Percentiles rank a stretch among this genome's conserved stretches.
phyloP scores from a whole-genome alignment of 2,113 vertebrate genomes.

The Oryzias melastigma region DNA sequence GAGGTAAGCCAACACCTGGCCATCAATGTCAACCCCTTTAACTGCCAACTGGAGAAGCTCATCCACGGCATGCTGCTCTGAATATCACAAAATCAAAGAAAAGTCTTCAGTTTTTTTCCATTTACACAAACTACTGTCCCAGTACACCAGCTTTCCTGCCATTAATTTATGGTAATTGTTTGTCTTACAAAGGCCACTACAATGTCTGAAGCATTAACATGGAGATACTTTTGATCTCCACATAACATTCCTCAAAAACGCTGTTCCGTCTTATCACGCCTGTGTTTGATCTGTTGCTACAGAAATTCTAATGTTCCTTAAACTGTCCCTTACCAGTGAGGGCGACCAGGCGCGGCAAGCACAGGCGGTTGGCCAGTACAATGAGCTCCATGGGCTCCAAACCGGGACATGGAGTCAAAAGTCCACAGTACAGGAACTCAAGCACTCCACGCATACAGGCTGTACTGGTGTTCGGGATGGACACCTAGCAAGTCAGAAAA shows the following conservation, averaged over 20 bases:
- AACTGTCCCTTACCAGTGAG: constrained; percentile 79
- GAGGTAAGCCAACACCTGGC: constrained; percentile 85
- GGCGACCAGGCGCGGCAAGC: constrained; percentile 85
- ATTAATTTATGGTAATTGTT: too few relatives aligned
- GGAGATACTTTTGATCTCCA: too few relatives aligned
- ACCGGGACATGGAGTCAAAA: constrained; percentile 77
- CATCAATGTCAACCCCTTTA: constrained; percentile 85
- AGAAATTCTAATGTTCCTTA: neutral
- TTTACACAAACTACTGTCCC: constrained; percentile 2
- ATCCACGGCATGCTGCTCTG: constrained; percentile 87
- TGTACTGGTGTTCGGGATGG: constrained; percentile 81
- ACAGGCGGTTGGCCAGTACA: constrained; percentile 85
- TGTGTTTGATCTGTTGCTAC: too few relatives aligned
- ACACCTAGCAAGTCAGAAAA: constrained; percentile 71
- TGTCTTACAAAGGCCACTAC: too few relatives aligned
- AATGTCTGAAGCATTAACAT: too few relatives aligned
- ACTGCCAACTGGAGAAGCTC: constrained; percentile 80
- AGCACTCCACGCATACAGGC: constrained; percentile 84
- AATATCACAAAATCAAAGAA: constrained; percentile 20
- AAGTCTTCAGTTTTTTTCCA: constrained; percentile 9
- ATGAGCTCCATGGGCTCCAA: constrained; percentile 86
- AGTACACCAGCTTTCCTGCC: too few relatives aligned
- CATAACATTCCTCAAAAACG: too few relatives aligned
- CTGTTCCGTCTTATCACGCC: too few relatives aligned
- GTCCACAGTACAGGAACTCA: constrained; percentile 87